Percentiles rank a stretch among this genome's conserved stretches.
Evolutionary conservation across 1,140 invertebrate species (phyloP).

Genomic region (Plectus sambesii): DNA sequence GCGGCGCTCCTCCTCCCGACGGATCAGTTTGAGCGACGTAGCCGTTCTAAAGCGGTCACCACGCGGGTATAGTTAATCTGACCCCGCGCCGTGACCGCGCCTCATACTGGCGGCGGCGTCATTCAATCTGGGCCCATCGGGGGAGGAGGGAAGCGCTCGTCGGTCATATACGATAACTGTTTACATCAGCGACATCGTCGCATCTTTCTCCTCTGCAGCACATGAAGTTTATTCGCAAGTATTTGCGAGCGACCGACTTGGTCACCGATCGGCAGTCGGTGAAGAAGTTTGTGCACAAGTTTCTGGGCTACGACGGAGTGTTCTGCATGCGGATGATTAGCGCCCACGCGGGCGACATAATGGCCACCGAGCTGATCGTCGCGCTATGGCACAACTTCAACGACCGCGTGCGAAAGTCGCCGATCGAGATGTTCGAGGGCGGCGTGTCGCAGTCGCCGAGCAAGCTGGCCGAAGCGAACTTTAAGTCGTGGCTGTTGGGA

Average conservation of each 20-base stretch:
- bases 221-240: slow-evolving; percentile 45
- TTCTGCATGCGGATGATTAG: slow-evolving; percentile 48
- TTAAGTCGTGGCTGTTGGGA: slow-evolving; percentile 44
- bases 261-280: slow-evolving; percentile 43
- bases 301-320: slow-evolving; percentile 51
- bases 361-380: slow-evolving; percentile 51
- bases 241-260: slow-evolving; percentile 42
- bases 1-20: too few species aligned
- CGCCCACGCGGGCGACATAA: slow-evolving; percentile 52
- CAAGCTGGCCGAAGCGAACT: slow-evolving; percentile 41
- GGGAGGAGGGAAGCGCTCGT: too few species aligned
- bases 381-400: slow-evolving; percentile 49
- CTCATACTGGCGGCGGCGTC: too few species aligned
- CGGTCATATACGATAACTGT: too few species aligned
- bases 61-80: too few species aligned
- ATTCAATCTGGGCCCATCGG: too few species aligned
- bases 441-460: slow-evolving; percentile 42
- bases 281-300: slow-evolving; percentile 50
- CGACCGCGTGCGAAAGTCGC: slow-evolving; percentile 34
- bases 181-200: too few species aligned
- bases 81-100: too few species aligned
- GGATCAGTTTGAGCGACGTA: too few species aligned
- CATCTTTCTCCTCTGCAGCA: slow-evolving; percentile 32
- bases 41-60: too few species aligned
- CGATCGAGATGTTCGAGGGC: slow-evolving; percentile 46